These are phyloP conservation scores for Pedicia rivosa DNA, from an alignment of 2,888 invertebrate species.

Conservation along the genomic window DNA sequence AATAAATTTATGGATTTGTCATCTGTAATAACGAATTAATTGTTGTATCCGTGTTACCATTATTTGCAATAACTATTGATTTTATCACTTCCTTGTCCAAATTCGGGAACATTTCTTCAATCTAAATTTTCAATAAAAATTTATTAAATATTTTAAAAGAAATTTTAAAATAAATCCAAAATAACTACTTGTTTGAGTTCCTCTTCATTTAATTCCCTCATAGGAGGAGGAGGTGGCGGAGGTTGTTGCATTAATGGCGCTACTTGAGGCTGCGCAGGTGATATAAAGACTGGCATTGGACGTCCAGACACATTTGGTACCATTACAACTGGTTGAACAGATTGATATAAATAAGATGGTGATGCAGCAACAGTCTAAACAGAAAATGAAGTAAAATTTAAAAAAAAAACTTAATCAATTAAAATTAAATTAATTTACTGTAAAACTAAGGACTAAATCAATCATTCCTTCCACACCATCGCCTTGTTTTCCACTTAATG, in stretches of 20 bases:
- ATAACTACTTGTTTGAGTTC: too few species aligned
- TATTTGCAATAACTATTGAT: conserved; percentile 76
- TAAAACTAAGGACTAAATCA: conserved; percentile 72
- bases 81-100: conserved; percentile 86
- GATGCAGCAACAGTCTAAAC: conserved; percentile 19
- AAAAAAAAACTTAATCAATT: too few species aligned
- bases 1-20: conserved; percentile 42
- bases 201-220: too few species aligned
- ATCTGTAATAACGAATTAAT: conserved; percentile 83
- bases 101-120: conserved; percentile 89
- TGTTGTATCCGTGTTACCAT: conserved; percentile 78
- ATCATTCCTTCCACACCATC: conserved; percentile 88
- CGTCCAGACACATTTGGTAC: conserved; percentile 37
- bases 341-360: conserved; percentile 30
- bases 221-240: conserved; percentile 16
- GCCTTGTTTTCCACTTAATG: conserved; percentile 85
- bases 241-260: conserved; percentile 25
- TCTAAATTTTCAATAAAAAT: too few species aligned
- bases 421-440: too few species aligned
- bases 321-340: conserved; percentile 41
- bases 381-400: too few species aligned
- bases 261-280: conserved; percentile 12
- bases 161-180: too few species aligned
- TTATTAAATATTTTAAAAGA: too few species aligned
- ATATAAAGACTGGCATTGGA: conserved; percentile 23